Conservation (phyloP, 1,140 invertebrate genomes). For the Proales similis region DNA sequence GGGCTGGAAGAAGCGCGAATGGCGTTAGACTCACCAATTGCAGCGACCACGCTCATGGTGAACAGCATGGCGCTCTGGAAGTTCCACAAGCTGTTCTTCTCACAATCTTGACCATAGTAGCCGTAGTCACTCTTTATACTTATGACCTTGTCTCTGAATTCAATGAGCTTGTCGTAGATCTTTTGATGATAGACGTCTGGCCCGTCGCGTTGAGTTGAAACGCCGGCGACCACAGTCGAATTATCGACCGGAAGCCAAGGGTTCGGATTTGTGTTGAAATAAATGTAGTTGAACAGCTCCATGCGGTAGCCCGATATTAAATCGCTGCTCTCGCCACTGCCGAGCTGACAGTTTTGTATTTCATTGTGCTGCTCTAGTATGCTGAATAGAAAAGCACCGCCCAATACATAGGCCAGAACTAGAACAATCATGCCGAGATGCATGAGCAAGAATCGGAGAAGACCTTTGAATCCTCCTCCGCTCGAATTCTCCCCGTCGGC, state of each 20-base stretch:
- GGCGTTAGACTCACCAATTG: not conserved
- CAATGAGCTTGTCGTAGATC: not conserved
- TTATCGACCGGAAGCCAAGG: constrained; percentile 32
- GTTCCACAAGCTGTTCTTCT: constrained; percentile 12
- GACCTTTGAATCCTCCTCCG: not conserved
- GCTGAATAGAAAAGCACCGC: constrained; percentile 83
- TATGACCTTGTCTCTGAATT: constrained; percentile 1
- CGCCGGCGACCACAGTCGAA: constrained; percentile 9
- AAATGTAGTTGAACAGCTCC: constrained; percentile 35
- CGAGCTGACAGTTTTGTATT: constrained; percentile 43
- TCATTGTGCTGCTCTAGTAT: constrained; percentile 72
- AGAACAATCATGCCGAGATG: constrained; percentile 83
- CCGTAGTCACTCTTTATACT: not conserved
- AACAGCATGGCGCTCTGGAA: constrained; percentile 24
- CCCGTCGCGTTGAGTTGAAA: constrained; percentile 16
- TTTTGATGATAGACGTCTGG: constrained; percentile 2
- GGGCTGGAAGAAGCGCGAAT: too few relatives aligned
- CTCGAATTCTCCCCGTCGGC: too few relatives aligned
- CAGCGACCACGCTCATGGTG: constrained; percentile 28
- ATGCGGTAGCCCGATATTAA: not conserved
- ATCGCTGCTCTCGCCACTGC: constrained; percentile 27
- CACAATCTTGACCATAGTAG: constrained; percentile 36
- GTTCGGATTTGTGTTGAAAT: constrained; percentile 31
- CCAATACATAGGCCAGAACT: constrained; percentile 82
- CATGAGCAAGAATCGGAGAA: constrained; percentile 60